Conservation (phyloP, 2,113 vertebrate genomes). For the Coptodon bakossiorum region DNA sequence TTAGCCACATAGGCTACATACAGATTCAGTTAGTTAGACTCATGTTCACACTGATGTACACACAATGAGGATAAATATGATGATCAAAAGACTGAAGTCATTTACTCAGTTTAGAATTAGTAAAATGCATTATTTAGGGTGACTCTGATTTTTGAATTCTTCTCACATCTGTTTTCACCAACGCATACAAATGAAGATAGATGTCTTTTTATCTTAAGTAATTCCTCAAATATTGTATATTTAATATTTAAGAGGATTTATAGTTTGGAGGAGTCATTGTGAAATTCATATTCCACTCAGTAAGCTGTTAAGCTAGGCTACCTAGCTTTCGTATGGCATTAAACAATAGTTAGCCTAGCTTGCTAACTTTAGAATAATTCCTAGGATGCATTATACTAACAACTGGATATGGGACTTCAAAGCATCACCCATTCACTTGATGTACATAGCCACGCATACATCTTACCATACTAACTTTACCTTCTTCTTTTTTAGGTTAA, state of each 20-base stretch:
- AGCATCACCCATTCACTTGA: background rate
- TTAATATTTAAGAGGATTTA: background rate
- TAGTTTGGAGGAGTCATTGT: accelerated
- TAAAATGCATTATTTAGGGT: background rate
- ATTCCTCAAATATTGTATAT: background rate
- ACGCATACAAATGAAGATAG: background rate
- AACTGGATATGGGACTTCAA: background rate
- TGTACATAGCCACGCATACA: background rate
- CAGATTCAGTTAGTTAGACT: background rate
- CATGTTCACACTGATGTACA: background rate
- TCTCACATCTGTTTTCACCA: background rate
- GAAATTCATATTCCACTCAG: background rate
- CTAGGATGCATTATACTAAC: background rate
- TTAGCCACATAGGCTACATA: background rate
- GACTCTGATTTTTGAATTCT: background rate
- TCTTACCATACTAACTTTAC: background rate
- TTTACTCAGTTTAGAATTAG: background rate
- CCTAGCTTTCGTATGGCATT: background rate
- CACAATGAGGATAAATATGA: background rate
- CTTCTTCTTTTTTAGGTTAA: background rate
- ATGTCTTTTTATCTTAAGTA: background rate
- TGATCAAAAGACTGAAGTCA: background rate
- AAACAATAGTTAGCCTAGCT: background rate
- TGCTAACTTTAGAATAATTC: background rate
- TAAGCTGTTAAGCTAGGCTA: background rate